phyloP scores from a whole-genome alignment of 2,888 invertebrate genomes.

The Hybos culiciformis region DNA sequence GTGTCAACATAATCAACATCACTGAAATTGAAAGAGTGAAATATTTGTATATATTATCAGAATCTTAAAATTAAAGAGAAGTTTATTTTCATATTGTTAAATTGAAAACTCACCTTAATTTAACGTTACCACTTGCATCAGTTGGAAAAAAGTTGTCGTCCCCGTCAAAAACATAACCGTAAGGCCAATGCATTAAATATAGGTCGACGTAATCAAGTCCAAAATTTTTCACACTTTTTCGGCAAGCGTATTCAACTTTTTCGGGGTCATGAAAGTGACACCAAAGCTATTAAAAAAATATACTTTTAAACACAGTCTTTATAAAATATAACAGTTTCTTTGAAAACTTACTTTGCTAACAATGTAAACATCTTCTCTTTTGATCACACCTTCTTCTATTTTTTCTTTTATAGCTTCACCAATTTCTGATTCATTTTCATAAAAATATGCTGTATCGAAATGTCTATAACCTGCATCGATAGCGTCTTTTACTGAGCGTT shows the following conservation, averaged over 20 bases:
- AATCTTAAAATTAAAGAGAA: not conserved
- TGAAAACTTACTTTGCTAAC: slow-evolving; percentile 24
- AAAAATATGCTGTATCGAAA: slow-evolving; percentile 41
- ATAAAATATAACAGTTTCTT: not conserved
- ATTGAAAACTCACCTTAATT: slow-evolving; percentile 17
- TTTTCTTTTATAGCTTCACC: slow-evolving; percentile 35
- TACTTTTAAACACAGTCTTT: slow-evolving; percentile 5
- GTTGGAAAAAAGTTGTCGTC: slow-evolving; percentile 48
- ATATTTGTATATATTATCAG: not conserved
- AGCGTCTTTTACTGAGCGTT: slow-evolving; percentile 32
- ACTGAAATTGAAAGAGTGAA: slow-evolving; percentile 17
- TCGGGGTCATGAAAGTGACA: slow-evolving; percentile 74
- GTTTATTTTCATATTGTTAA: not conserved
- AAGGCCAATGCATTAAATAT: slow-evolving; percentile 35
- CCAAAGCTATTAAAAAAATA: slow-evolving; percentile 48
- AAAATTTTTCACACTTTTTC: slow-evolving; percentile 53
- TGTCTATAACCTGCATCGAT: slow-evolving; percentile 42
- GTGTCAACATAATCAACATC: slow-evolving; percentile 54
- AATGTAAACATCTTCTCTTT: slow-evolving; percentile 32
- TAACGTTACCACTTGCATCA: slow-evolving; percentile 43
- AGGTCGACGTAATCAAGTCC: slow-evolving; percentile 42
- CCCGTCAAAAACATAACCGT: slow-evolving; percentile 29
- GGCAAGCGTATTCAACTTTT: slow-evolving; percentile 55
- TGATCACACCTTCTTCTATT: slow-evolving; percentile 33
- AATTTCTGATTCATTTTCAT: slow-evolving; percentile 37